phyloP scores from a whole-genome alignment of 1,140 invertebrate genomes.

The Sitodiplosis mosellana region DNA sequence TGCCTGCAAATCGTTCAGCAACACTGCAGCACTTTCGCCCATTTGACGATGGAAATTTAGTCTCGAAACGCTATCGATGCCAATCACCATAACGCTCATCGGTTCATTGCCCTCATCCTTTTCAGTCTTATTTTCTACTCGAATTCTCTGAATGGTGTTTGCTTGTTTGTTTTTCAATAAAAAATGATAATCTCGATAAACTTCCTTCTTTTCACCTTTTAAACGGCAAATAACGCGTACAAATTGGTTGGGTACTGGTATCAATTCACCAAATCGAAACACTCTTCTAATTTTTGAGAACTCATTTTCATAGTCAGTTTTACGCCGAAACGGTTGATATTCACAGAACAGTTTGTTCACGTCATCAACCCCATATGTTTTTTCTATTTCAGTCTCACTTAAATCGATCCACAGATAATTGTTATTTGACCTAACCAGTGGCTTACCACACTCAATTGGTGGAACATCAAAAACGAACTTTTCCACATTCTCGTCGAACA shows the following conservation, averaged over 20 bases:
- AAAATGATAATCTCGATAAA: constrained; percentile 50
- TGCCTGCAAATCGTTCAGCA: constrained; percentile 35
- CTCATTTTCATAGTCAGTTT: constrained; percentile 22
- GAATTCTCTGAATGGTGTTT: too few species aligned
- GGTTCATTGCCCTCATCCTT: constrained; percentile 4
- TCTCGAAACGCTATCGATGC: constrained; percentile 72
- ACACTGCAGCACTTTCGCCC: constrained; percentile 43
- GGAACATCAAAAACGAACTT: constrained; percentile 25
- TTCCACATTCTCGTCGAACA: constrained; percentile 39
- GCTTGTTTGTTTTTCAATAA: constrained; percentile 31
- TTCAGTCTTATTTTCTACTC: too few species aligned
- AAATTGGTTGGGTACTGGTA: constrained; percentile 34
- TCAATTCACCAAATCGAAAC: constrained; percentile 25
- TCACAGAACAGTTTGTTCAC: constrained; percentile 32
- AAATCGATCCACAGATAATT: constrained; percentile 35
- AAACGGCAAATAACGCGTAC: constrained; percentile 37
- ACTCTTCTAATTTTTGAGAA: constrained; percentile 26
- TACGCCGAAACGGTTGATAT: constrained; percentile 38
- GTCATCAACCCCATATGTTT: constrained; percentile 33
- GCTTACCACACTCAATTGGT: constrained; percentile 23
- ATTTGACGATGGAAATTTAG: constrained; percentile 70
- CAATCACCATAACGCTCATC: constrained; percentile 57
- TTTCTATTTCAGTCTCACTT: constrained; percentile 40
- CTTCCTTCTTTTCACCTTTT: constrained; percentile 15
- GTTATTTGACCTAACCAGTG: constrained; percentile 26